Percentiles rank a stretch among this genome's conserved stretches.
These are phyloP conservation scores for Leptinotarsa juncta DNA, from an alignment of 2,888 invertebrate species.

Conservation along the genomic window DNA sequence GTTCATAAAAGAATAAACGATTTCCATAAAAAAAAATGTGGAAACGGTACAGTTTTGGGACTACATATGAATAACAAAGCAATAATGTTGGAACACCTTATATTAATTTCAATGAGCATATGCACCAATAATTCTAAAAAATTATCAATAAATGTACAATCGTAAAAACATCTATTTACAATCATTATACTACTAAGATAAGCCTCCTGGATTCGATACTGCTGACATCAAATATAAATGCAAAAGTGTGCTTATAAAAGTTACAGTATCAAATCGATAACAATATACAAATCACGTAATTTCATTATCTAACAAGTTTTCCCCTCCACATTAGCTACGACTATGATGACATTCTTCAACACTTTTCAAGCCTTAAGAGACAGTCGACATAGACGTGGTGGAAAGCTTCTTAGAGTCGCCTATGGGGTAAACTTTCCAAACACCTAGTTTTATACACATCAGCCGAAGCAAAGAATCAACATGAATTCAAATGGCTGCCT, in stretches of 20 bases:
- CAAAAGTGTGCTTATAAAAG: constrained; percentile 40
- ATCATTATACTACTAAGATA: constrained; percentile 45
- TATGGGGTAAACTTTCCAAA: too few species aligned
- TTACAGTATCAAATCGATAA: constrained; percentile 41
- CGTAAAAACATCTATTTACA: constrained; percentile 54
- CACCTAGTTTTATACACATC: constrained; percentile 26
- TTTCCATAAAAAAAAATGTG: too few species aligned
- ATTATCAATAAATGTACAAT: constrained; percentile 51
- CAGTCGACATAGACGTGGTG: not conserved
- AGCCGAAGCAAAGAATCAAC: constrained; percentile 38
- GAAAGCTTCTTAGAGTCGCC: constrained; percentile 17
- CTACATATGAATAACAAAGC: not conserved
- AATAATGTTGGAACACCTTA: constrained; percentile 38
- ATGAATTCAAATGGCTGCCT: constrained; percentile 21
- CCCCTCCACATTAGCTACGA: constrained; percentile 22
- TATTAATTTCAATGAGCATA: constrained; percentile 50
- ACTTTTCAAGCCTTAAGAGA: not conserved
- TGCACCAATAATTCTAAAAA: constrained; percentile 52
- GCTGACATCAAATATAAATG: constrained; percentile 42
- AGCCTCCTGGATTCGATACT: constrained; percentile 43
- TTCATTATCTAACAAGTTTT: constrained; percentile 39
- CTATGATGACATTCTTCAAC: not conserved
- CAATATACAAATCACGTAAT: constrained; percentile 41
- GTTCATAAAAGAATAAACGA: too few species aligned
- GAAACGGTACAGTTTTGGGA: not conserved